These are phyloP conservation scores for Meteorus sp. DNA, from an alignment of 1,140 invertebrate species.

Conservation along the genomic window DNA sequence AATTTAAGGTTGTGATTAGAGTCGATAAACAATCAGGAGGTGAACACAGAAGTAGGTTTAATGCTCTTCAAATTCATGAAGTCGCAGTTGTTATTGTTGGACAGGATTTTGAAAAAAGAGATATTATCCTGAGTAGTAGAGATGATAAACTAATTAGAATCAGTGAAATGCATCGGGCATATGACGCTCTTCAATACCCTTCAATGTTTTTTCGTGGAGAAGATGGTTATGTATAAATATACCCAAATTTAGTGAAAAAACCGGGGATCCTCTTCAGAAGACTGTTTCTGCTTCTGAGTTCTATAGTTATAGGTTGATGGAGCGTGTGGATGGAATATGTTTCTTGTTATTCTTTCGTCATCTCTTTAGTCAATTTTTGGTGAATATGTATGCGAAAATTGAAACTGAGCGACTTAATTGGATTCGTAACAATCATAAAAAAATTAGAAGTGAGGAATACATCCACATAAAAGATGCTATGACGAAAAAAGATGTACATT, in stretches of 20 bases:
- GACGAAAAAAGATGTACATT: constrained; percentile 39
- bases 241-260: not conserved
- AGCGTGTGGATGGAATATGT: constrained; percentile 17
- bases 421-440: constrained; percentile 33
- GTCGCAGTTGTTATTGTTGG: constrained; percentile 36
- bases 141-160: constrained; percentile 4
- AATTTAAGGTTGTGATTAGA: constrained; percentile 25
- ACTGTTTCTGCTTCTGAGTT: constrained; percentile 3
- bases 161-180: constrained; percentile 12
- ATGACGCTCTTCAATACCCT: constrained; percentile 45
- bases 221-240: constrained; percentile 38
- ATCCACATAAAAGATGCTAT: not conserved
- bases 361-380: constrained; percentile 43
- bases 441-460: not conserved
- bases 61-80: constrained; percentile 36
- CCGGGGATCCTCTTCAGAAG: not conserved
- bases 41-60: constrained; percentile 33
- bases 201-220: constrained; percentile 51
- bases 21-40: constrained; percentile 34
- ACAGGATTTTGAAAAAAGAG: constrained; percentile 28
- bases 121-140: constrained; percentile 17
- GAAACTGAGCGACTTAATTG: constrained; percentile 41
- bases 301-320: constrained; percentile 4
- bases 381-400: constrained; percentile 49
- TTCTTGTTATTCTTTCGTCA: constrained; percentile 35